Evolutionary conservation across 2,113 vertebrate genomes (phyloP), one percentile per base, ranked within the genome.

Genomic region (Mola mola): DNA sequence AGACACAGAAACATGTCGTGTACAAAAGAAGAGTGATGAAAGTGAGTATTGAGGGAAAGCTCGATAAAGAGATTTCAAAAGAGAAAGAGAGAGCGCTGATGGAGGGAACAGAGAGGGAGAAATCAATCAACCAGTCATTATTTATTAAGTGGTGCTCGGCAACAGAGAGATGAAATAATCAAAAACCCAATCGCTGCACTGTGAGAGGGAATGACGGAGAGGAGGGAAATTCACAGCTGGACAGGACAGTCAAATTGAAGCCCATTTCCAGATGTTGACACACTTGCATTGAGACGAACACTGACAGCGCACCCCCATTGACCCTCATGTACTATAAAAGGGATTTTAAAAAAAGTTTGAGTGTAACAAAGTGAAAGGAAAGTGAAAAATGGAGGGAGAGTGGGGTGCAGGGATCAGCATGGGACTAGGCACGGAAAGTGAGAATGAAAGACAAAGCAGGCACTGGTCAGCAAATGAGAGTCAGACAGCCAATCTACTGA

Each of bases 121-220:
- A 90, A 90, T 90, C 88, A 89, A 90, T 91, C 87, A 83, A 63
- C 33, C 58, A 37, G 78, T 89, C 89, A 90, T 90, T 87, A 90
- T 89, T 91, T 90, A 91, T 90, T 90, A 90, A 91, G 85, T 75
- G 78, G 43, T 36, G 63, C 79, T 85, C 85, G 34, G 82, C 84
- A 83, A 84, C 80, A 84, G 74, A 77, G 70, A 90, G 81, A 89
- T 86, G 83, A 88, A 89, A 90, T 88, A 72, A 87, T 87, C 81
- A 88, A 83, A 86, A 85, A 86, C 46, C 57, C 78, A 76, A 87
- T 85, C 16, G 64, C 69, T 62, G 69, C 53, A 24, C 63, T 10
- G 73, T 11, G 72, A 73, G 80, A 34, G n/a, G 53, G 58, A 59
- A 62, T 63, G 77, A 78, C 62, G 44, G 75, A 33, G 51, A 70